Base-by-base conservation (phyloP, 35 echinoderm and acorn worm species). In the Holothuria glaberrima region DNA sequence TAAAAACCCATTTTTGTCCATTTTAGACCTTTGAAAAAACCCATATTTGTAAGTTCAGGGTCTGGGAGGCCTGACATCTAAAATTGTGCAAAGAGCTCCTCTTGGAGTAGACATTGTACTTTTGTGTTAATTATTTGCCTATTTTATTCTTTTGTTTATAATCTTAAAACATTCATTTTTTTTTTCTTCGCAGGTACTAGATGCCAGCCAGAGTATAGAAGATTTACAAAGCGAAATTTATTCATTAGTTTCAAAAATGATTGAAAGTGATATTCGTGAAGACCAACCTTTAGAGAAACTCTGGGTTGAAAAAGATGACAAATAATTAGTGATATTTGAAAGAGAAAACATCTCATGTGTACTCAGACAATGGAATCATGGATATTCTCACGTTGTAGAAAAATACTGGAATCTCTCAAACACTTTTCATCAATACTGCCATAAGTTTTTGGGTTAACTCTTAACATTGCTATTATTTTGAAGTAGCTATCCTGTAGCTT, bases 161-260 rank as follows among this genome's bases (percentile, higher is more conserved):
- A 27, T 33, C 12, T 30, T 21, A n/a, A 69, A 27, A 6, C n/a
- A 30, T 27, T 6, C 25, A 33, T 27, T 12, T 69, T 27, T 69
- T 69, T 6, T 69, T 33, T 33, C 66, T 30, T 30, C 17, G 22
- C 74, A 78, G 74, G 74, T 78, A 21, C 41, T 78, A 24, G 74
- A 78, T 78, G 74, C 36, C 3, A 78, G 41, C n/a, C 20, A 54
- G 26, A 78, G 74, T 25, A n/a, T 78, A 48, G 44, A 78, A 52
- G 74, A 78, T 78, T 78, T 78, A 78, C 74, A 78, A n/a, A 52
- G 38, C 10, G 44, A 78, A 48, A 78, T 78, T 48, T 78, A 27
- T 78, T 25, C 44, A 21, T 25, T 78, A 26, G 33, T 48, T 48
- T 24, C 18, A 25, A 10, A 21, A 6, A 6, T 48, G 10, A 12